Conservation (phyloP, 2,888 invertebrate genomes). For the Hoplodrina blanda region DNA sequence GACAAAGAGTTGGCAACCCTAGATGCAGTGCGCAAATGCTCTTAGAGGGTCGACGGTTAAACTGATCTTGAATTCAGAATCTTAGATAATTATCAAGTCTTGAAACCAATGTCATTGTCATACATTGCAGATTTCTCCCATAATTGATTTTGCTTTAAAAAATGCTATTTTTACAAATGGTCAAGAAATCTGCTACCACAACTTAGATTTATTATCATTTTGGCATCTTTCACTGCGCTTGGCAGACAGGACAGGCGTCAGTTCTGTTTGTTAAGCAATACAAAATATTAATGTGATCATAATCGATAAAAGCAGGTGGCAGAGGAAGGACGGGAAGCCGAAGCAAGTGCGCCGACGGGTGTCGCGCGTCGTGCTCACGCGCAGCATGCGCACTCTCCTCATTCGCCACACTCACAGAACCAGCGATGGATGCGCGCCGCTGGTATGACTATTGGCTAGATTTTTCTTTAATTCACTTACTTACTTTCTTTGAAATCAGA, state of each 20-base stretch:
- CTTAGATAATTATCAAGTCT: too few species aligned
- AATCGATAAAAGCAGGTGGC: slow-evolving; percentile 70
- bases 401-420: slow-evolving; percentile 77
- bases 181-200: too few species aligned
- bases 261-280: not conserved
- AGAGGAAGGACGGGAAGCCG: slow-evolving; percentile 95
- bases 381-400: slow-evolving; percentile 70
- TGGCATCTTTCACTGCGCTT: not conserved
- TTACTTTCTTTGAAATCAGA: too few species aligned
- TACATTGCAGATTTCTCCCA: too few species aligned
- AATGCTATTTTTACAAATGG: too few species aligned
- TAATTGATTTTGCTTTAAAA: too few species aligned
- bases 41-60: too few species aligned
- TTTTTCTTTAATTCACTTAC: not conserved
- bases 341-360: slow-evolving; percentile 90
- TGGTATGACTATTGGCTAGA: slow-evolving; percentile 24
- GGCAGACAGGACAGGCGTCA: not conserved
- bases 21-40: too few species aligned
- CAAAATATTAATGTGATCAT: not conserved
- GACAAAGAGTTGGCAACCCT: too few species aligned
- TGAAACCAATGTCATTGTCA: too few species aligned
- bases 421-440: slow-evolving; percentile 87
- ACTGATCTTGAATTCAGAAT: too few species aligned
- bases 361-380: slow-evolving; percentile 69
- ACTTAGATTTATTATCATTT: too few species aligned